Evolutionary conservation across 2,113 vertebrate genomes (phyloP).

Genomic region (Callipepla californica): DNA sequence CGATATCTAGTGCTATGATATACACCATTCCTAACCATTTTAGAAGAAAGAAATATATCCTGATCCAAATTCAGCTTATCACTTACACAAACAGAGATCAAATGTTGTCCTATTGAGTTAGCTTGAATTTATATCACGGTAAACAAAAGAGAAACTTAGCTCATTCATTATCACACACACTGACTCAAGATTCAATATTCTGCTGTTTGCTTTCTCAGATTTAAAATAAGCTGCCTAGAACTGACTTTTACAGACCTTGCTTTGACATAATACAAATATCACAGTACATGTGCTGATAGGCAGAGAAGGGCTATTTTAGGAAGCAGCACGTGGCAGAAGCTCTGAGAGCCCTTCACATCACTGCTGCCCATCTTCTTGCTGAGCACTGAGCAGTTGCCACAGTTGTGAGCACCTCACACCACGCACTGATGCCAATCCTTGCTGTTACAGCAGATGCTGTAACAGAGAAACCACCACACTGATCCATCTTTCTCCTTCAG

Average conservation of each 20-base stretch:
- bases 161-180: neutral
- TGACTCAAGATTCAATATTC: neutral
- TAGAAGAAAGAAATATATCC: neutral
- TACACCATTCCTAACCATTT: neutral
- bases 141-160: neutral
- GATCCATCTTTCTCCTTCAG: neutral
- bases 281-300: neutral
- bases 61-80: neutral
- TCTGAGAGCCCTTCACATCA: neutral
- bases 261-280: neutral
- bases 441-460: neutral
- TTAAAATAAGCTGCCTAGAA: neutral
- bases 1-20: neutral
- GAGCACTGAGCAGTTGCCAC: neutral
- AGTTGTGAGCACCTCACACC: neutral
- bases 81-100: neutral
- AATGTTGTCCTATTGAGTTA: neutral
- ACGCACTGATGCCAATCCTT: neutral
- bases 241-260: neutral
- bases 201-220: neutral
- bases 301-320: neutral
- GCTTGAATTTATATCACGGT: neutral
- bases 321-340: accelerated
- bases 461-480: neutral
- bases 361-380: neutral